Percentiles rank a stretch among this genome's conserved stretches.
Evolutionary conservation across 2,888 invertebrate genomes (phyloP).

Genomic region (Melinaea menophilus): DNA sequence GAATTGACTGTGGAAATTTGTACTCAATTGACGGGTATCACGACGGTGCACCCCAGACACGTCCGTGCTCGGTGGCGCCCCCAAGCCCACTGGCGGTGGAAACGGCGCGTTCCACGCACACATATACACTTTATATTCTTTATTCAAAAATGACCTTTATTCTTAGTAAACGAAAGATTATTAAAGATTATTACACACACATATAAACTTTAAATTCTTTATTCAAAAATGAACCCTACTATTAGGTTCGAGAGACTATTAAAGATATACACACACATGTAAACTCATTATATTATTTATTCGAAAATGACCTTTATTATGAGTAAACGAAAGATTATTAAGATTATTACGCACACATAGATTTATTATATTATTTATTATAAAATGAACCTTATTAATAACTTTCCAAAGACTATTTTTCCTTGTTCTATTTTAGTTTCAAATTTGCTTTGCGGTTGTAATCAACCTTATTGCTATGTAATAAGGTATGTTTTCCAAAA

Average conservation of each 20-base stretch:
- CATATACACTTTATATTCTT: slow-evolving; percentile 35
- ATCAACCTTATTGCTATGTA: background rate
- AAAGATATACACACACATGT: no score
- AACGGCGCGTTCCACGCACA: slow-evolving; percentile 49
- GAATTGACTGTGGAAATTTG: slow-evolving; percentile 42
- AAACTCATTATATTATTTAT: no score
- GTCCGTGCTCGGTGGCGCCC: slow-evolving; percentile 63
- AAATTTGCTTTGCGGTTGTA: slow-evolving; percentile 28
- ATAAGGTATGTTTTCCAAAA: slow-evolving; percentile 38
- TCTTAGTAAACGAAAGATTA: no score
- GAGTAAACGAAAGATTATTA: no score
- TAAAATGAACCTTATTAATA: slow-evolving; percentile 35
- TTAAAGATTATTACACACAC: no score
- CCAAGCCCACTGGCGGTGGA: slow-evolving; percentile 55
- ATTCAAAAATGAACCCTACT: no score
- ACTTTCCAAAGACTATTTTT: slow-evolving; percentile 38
- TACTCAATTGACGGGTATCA: slow-evolving; percentile 48
- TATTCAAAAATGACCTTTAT: slow-evolving; percentile 38
- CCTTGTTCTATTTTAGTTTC: slow-evolving; percentile 26
- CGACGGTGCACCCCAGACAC: slow-evolving; percentile 41
- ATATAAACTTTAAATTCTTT: no score
- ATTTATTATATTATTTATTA: slow-evolving; percentile 31
- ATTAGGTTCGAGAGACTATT: no score
- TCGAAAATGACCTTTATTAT: no score
- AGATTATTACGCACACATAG: slow-evolving; percentile 37